Evolutionary conservation across 2,888 invertebrate species (phyloP).

Genomic region (Drosophila paramelanica): DNA sequence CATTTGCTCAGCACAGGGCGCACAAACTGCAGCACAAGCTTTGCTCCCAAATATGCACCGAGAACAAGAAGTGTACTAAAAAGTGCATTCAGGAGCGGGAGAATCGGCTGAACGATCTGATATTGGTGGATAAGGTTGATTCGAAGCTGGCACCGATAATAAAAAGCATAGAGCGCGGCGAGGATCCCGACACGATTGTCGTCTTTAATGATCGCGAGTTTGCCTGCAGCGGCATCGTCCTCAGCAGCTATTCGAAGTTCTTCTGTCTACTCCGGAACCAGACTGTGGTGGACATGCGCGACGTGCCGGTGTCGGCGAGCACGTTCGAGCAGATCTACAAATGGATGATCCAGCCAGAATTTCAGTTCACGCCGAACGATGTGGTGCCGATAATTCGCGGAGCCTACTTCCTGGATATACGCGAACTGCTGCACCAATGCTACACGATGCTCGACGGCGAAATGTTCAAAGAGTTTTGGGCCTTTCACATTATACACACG

Average conservation of each 20-base stretch:
- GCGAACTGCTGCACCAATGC: slow-evolving; percentile 9
- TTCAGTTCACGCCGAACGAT: background rate
- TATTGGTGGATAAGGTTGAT: background rate
- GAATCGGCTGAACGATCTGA: background rate
- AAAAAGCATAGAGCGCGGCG: background rate
- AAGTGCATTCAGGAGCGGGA: background rate
- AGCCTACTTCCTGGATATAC: slow-evolving; percentile 27
- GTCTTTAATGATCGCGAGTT: slow-evolving; percentile 7
- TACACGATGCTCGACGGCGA: slow-evolving; percentile 16
- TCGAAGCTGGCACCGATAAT: background rate
- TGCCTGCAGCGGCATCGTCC: slow-evolving; percentile 21
- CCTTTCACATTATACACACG: slow-evolving; percentile 23
- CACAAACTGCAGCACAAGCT: slow-evolving; percentile 6
- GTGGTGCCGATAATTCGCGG: slow-evolving; percentile 1
- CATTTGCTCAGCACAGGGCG: background rate
- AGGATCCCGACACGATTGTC: slow-evolving; percentile 22
- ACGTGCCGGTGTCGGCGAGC: background rate
- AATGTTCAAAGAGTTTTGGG: slow-evolving; percentile 19
- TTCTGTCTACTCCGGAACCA: background rate
- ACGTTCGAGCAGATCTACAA: slow-evolving; percentile 30
- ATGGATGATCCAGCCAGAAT: slow-evolving; percentile 17
- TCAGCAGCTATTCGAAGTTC: slow-evolving; percentile 13
- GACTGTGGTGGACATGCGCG: slow-evolving; percentile 18
- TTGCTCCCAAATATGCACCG: background rate
- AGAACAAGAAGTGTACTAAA: background rate